phyloP scores from a whole-genome alignment of 2,888 invertebrate genomes.

The Diogma glabrata region DNA sequence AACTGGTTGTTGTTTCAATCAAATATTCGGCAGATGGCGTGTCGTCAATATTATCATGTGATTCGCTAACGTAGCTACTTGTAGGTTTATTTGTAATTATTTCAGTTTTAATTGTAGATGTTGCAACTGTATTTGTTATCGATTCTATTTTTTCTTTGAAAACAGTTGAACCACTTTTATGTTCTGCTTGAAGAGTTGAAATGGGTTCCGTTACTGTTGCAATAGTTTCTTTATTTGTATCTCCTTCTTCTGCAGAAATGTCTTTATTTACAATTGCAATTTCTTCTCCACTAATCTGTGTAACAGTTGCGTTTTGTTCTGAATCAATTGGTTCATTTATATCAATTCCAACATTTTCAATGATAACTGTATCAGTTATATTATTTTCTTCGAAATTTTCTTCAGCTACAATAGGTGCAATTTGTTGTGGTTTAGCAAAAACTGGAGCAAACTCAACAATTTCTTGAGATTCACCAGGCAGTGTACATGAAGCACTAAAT shows the following conservation, averaged over 20 bases:
- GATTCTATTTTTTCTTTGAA: too few species aligned
- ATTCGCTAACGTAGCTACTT: background rate
- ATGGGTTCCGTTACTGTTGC: slow-evolving; percentile 13
- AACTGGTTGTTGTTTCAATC: background rate
- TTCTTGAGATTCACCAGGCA: slow-evolving; percentile 17
- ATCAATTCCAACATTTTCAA: background rate
- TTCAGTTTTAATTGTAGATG: background rate
- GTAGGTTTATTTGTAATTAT: background rate
- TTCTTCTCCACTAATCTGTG: background rate
- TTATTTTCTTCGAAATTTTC: slow-evolving; percentile 1
- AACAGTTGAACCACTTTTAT: slow-evolving; percentile 13
- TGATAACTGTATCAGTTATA: background rate
- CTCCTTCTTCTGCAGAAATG: background rate
- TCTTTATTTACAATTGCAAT: background rate
- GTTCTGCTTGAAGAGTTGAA: slow-evolving; percentile 7
- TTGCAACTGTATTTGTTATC: background rate
- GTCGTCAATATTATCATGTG: background rate
- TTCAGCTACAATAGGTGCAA: background rate
- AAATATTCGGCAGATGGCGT: background rate
- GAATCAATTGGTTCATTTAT: background rate
- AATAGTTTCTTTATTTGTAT: slow-evolving; percentile 11
- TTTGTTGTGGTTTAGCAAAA: background rate
- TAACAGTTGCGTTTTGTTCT: background rate
- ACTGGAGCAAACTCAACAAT: slow-evolving; percentile 7
- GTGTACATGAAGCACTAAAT: slow-evolving; percentile 51